Evolutionary conservation across 2,797 vertebrate genomes (phyloP), one percentile per base, ranked within the genome.

Genomic region (Chloroceryle amazona): DNA sequence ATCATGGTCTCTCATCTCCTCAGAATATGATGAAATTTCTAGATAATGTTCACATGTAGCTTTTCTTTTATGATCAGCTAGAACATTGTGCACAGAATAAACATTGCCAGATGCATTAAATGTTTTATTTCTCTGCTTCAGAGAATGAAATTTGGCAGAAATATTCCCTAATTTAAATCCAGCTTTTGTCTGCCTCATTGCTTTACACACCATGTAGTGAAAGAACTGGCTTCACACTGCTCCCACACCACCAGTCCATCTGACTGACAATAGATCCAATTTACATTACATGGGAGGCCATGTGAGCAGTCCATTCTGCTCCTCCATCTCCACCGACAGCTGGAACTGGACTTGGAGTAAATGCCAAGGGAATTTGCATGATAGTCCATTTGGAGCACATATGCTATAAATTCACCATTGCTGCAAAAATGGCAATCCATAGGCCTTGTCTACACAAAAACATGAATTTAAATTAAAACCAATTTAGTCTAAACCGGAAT

Each of bases 191-290:
- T 94, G 93, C 94, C 94, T 97, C 95, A 96, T 95, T 96, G 94
- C 95, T 94, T 97, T 97, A 93, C 93, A 72, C 95, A 96, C 90
- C 86, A 96, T 94, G 95, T 90, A 94, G 88, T 78, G 88, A 96
- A 94, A 93, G 90, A 97, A 95, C 96, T 95, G 96, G 97, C 90
- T 97, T 96, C 86, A 94, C 90, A 95, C 86, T 92, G 93, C 90
- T 97, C 93, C 93, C 96, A 92, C 86, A 89, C 83, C 95, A 96
- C 88, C 94, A 90, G 95, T 85, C 95, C 94, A 94, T 97, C 95
- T 97, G 97, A 97, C 97, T 92, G 92, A 95, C 95, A 96, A 96
- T 89, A 85, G 97, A 94, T 93, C 81, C 93, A 97, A 90, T 96
- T 95, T 96, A 86, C 93, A 85, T 95, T 95, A 96, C 81, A 96